These are phyloP conservation scores for Piprites chloris DNA, from an alignment of 2,113 vertebrate species.

Conservation along the genomic window DNA sequence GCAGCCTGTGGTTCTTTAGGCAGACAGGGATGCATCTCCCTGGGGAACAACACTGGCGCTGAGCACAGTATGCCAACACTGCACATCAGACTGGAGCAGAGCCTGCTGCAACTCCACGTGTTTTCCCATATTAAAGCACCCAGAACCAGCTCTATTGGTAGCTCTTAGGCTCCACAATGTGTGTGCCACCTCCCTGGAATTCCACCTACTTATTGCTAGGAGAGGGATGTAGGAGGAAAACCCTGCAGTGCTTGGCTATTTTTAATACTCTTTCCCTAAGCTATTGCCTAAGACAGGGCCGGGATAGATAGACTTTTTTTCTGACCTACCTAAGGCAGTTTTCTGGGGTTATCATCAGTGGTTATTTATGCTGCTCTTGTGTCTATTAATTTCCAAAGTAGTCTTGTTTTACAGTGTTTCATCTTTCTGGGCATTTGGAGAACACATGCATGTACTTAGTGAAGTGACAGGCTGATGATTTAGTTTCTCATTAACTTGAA, in stretches of 20 bases:
- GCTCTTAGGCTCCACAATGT: neutral
- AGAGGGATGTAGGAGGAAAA: neutral
- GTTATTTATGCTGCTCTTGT: neutral
- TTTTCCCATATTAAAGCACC: neutral
- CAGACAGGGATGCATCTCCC: neutral
- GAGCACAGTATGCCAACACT: neutral
- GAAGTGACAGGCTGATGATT: neutral
- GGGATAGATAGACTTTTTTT: neutral
- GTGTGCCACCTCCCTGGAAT: neutral
- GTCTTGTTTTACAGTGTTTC: neutral
- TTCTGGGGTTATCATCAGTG: neutral
- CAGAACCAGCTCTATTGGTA: neutral
- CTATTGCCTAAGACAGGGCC: neutral
- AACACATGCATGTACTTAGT: neutral
- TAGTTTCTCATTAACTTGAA: slow-evolving; percentile 35
- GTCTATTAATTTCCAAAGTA: neutral
- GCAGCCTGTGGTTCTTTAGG: neutral
- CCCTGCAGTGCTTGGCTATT: accelerated
- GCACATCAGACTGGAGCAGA: accelerated
- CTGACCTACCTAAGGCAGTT: neutral
- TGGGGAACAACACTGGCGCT: neutral
- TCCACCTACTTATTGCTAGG: neutral
- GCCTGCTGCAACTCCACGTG: accelerated
- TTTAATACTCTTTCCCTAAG: neutral
- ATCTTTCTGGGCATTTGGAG: neutral